Conservation (phyloP, 2,888 invertebrate species). For the Epicampocera succincta region DNA sequence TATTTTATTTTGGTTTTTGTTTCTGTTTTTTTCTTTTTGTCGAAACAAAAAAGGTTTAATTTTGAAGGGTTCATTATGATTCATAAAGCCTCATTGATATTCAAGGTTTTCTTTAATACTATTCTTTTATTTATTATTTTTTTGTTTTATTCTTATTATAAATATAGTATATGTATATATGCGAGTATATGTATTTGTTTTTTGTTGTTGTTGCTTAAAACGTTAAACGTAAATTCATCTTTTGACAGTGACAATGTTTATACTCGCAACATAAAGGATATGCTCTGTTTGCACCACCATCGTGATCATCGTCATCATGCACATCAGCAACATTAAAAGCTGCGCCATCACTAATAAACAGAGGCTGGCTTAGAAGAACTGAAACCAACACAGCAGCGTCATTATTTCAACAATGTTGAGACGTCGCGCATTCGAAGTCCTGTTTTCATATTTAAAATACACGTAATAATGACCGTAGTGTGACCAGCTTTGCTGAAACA, state of each 20-base stretch:
- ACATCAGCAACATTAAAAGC: slow-evolving; percentile 29
- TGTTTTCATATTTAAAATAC: slow-evolving; percentile 32
- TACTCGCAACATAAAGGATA: slow-evolving; percentile 55
- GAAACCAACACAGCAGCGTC: slow-evolving; percentile 38
- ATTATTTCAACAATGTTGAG: slow-evolving; percentile 43
- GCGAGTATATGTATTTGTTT: background rate
- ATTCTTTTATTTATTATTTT: slow-evolving; percentile 62
- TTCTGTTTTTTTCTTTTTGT: slow-evolving; percentile 32
- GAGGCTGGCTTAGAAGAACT: slow-evolving; percentile 19
- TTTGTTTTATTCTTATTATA: slow-evolving; percentile 20
- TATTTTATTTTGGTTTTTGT: slow-evolving; percentile 29
- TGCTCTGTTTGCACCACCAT: slow-evolving; percentile 59
- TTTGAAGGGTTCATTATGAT: slow-evolving; percentile 66
- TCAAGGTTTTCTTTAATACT: slow-evolving; percentile 65
- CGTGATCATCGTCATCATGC: slow-evolving; percentile 25
- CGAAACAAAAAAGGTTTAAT: slow-evolving; percentile 57
- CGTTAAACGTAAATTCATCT: slow-evolving; percentile 63
- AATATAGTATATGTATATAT: background rate
- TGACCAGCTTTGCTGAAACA: too few relatives aligned
- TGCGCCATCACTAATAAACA: slow-evolving; percentile 21
- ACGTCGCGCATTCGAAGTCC: slow-evolving; percentile 44
- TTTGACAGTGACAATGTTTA: slow-evolving; percentile 63
- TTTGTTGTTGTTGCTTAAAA: slow-evolving; percentile 44
- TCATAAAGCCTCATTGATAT: slow-evolving; percentile 66
- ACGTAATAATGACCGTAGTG: too few relatives aligned